Evolutionary conservation across 2,797 vertebrate species (phyloP), one percentile per base, ranked within the genome.

Genomic region (Acanthurus leucopareius): DNA sequence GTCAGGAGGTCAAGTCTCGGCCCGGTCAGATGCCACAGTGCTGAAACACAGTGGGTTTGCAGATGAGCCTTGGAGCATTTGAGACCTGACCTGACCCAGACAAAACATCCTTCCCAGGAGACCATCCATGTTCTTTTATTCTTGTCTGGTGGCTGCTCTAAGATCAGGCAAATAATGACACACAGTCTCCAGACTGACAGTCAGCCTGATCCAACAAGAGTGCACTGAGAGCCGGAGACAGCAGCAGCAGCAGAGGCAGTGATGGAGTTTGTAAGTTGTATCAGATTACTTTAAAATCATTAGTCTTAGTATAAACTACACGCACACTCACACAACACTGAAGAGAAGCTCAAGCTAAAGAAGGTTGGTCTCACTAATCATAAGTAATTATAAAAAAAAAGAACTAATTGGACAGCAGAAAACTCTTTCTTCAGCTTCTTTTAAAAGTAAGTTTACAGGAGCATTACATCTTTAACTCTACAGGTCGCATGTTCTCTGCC

Each of bases 31-130:
- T 84, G 45, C 86, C 75, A 69, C 96, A 91, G 77, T 94, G 91
- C 75, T 76, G 91, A 66, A 91, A 92, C 0, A 96, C 94, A 0
- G 97, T 97, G 70, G 94, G 92, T 88, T 97, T 97, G 81, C 95
- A 97, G 53, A 97, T 86, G 54, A 97, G 83, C 47, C 79, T 70
- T 63, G 88, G 86, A 71, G 73, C 65, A 11, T 63, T 83, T 86
- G 52, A 88, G 58, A 38, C 44, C 25, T 3, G 86, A 77, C n/a
- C 82, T 87, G 32, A 86, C 28, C 75, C 63, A 20, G 73, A 63
- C 4, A 45, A 58, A 20, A 52, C 28, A 63, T 70, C 51, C 15
- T 13, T 20, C 61, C 45, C 69, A 22, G 58, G 17, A 64, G 82
- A 61, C 22, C 9, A 3, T 47, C 69, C 25, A 1, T 16, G 20